phyloP scores from a whole-genome alignment of 2,797 vertebrate species.

The Xiphorhynchus erythropygius region DNA sequence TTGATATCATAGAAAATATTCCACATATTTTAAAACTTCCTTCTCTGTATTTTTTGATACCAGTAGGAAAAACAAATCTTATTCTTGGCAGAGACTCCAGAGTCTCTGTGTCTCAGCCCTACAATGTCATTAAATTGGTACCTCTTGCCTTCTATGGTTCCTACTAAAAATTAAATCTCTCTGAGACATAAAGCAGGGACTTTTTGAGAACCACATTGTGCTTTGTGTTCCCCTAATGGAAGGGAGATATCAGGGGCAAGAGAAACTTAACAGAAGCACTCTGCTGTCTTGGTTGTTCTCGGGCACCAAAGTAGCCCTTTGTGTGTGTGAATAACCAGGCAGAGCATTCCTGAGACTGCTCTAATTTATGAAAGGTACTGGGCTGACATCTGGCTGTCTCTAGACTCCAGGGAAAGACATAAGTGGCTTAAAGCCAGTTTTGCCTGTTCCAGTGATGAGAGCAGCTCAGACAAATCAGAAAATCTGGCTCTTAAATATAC shows the following conservation, averaged over 20 bases:
- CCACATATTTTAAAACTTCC: background rate
- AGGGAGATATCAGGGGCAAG: background rate
- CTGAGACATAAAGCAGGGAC: background rate
- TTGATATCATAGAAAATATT: background rate
- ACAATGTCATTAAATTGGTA: background rate
- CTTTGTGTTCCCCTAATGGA: background rate
- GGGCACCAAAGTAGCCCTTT: background rate
- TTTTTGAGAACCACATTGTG: background rate
- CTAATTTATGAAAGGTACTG: background rate
- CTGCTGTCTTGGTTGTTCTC: background rate
- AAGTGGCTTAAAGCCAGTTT: constrained; percentile 25
- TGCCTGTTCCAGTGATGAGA: background rate
- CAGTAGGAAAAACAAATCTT: background rate
- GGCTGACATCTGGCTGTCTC: constrained; percentile 42
- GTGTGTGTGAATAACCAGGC: background rate
- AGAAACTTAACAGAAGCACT: background rate
- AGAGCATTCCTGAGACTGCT: constrained; percentile 3
- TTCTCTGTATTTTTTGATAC: background rate
- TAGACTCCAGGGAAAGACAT: background rate
- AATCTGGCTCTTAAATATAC: constrained; percentile 5
- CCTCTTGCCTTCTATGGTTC: background rate
- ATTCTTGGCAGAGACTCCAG: background rate
- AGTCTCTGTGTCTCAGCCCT: background rate
- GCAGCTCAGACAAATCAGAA: constrained; percentile 40
- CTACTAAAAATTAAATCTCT: background rate